Percentiles rank a stretch among this genome's conserved stretches.
These are phyloP conservation scores for Pogona vitticeps DNA, from an alignment of 2,113 vertebrate species.

Conservation along the genomic window DNA sequence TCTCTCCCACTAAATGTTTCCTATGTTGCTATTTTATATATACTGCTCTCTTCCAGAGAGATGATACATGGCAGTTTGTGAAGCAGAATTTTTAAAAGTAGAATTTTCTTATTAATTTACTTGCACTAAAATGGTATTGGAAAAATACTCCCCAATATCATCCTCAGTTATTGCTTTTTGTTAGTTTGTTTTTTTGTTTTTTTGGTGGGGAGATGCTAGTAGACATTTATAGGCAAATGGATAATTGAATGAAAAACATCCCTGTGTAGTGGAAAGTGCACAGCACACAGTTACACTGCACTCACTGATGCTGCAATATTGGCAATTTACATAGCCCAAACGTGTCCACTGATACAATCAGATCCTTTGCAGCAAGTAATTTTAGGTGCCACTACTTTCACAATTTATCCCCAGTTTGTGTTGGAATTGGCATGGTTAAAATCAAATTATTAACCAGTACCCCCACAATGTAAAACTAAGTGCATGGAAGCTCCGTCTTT, in stretches of 20 bases:
- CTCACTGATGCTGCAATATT: background rate
- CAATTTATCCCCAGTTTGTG: too few species aligned
- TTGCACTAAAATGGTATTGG: too few species aligned
- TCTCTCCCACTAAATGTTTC: too few species aligned
- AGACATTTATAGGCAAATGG: background rate
- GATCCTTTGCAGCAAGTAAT: background rate
- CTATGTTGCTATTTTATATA: too few species aligned
- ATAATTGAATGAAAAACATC: background rate
- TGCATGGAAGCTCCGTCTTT: too few species aligned
- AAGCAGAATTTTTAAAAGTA: background rate
- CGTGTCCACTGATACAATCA: background rate
- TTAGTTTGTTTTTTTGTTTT: too few species aligned
- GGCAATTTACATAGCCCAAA: background rate
- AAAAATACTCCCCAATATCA: too few species aligned
- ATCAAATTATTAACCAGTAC: too few species aligned
- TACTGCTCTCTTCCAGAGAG: too few species aligned
- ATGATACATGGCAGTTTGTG: background rate
- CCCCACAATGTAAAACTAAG: too few species aligned
- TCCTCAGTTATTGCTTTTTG: too few species aligned
- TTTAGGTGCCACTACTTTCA: background rate
- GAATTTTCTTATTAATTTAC: background rate
- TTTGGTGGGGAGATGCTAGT: background rate
- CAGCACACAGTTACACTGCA: background rate
- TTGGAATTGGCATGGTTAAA: too few species aligned
- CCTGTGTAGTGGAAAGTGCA: background rate